phyloP scores from a whole-genome alignment of 2,888 invertebrate genomes.

The Leucozona laternaria region DNA sequence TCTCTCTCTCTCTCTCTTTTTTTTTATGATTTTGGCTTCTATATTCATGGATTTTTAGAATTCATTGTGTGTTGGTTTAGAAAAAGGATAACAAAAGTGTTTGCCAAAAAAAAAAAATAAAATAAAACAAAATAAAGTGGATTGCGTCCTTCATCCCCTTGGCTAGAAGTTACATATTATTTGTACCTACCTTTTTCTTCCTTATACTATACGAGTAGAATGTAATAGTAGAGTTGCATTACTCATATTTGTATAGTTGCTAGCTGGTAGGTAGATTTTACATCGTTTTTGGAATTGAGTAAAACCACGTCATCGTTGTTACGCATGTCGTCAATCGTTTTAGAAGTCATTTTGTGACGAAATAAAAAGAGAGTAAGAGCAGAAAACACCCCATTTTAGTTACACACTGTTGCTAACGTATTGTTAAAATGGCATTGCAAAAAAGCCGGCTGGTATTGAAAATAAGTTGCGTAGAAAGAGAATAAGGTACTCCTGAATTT shows the following conservation, averaged over 20 bases:
- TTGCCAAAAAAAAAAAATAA: constrained; percentile 14
- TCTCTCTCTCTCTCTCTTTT: not conserved
- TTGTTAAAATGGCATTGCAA: constrained; percentile 28
- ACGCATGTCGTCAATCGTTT: constrained; percentile 69
- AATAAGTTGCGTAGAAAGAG: constrained; percentile 39
- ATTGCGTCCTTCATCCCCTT: constrained; percentile 41
- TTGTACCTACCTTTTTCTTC: not conserved
- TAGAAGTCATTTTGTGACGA: constrained; percentile 45
- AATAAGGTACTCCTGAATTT: not conserved
- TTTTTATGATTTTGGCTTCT: constrained; percentile 1
- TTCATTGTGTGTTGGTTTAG: constrained; percentile 31
- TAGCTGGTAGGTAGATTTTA: too few species aligned
- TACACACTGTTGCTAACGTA: constrained; percentile 66
- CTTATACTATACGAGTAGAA: not conserved
- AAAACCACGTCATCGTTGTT: constrained; percentile 60
- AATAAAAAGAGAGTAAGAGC: constrained; percentile 35
- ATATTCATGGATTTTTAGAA: constrained; percentile 24
- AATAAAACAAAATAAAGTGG: constrained; percentile 37
- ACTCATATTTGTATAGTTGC: not conserved
- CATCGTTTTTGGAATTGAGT: constrained; percentile 15
- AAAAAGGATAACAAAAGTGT: constrained; percentile 20
- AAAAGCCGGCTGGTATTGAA: constrained; percentile 56
- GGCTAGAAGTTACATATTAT: not conserved
- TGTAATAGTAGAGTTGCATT: constrained; percentile 50
- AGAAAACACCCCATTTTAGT: constrained; percentile 54